Evolutionary conservation across 2,113 vertebrate genomes (phyloP).

Genomic region (Esox niger): DNA sequence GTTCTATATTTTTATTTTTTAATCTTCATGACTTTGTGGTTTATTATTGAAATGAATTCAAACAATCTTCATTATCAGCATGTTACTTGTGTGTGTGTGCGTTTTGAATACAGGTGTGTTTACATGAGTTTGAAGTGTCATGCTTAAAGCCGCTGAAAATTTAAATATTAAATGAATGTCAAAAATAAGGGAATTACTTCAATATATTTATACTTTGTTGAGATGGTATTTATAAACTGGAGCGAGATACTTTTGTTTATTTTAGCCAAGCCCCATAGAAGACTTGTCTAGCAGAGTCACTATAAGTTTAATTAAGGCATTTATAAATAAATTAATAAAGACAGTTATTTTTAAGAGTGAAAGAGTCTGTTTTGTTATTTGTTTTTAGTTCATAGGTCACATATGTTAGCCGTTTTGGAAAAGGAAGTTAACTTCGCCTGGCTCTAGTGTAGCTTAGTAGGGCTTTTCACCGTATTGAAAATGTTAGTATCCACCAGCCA

Average conservation of each 20-base stretch:
- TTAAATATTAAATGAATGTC: conserved; percentile 57
- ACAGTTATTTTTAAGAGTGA: conserved; percentile 69
- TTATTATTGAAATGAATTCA: conserved; percentile 25
- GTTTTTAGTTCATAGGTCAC: not conserved
- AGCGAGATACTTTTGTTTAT: conserved; percentile 37
- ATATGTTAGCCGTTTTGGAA: too few relatives aligned
- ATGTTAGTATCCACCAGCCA: too few relatives aligned
- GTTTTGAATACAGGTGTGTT: conserved; percentile 28
- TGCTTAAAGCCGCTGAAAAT: conserved; percentile 32
- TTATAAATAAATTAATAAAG: conserved; percentile 75
- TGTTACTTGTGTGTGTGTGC: conserved; percentile 40
- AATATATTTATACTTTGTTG: conserved; percentile 73
- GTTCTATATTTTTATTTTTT: conserved; percentile 47
- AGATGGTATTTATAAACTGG: conserved; percentile 69
- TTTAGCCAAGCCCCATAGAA: conserved; percentile 48
- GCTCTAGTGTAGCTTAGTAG: too few relatives aligned
- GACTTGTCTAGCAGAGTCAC: conserved; percentile 60
- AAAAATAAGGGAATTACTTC: conserved; percentile 60
- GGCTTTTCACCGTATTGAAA: too few relatives aligned
- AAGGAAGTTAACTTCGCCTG: too few relatives aligned
- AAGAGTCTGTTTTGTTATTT: not conserved
- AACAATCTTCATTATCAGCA: conserved; percentile 51
- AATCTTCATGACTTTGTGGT: conserved; percentile 28
- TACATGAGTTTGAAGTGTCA: conserved; percentile 56
- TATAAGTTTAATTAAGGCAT: conserved; percentile 55